Base-by-base conservation (phyloP, 2,888 invertebrate genomes). In the Rotaria macrura region DNA sequence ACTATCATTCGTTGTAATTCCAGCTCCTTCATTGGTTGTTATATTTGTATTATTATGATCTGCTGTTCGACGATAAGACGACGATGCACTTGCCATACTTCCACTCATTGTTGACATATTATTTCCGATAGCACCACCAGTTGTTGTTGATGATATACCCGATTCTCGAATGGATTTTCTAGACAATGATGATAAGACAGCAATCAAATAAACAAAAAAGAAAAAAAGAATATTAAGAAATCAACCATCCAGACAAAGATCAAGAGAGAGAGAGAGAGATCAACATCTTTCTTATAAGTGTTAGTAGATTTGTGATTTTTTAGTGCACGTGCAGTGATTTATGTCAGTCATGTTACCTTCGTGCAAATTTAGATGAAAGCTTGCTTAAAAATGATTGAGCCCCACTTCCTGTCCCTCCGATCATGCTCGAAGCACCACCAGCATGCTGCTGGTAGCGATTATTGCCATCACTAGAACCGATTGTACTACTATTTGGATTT, bases 341-440 rank as follows among this genome's bases (percentile, higher is more conserved):
- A 55, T 25, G 55, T 55, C 55, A n/a, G 55, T 55, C n/a, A 55
- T 72, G 72, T 72, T 92, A 97, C 96, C 97, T 96, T 94, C 97
- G 96, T 92, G 95, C 95, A 93, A 98, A 96, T 92, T 96, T 94
- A 90, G 96, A 96, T 89, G 97, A 97, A 90, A 99, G 93, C 93
- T 98, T 98, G 91, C 96, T 96, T 93, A 99, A 96, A 93, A 99
- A 98, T 7, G 85, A 85, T 38, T 72, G 72, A 38, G 72, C 72
- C 34, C 72, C 72, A 72, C 34, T 72, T 72, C 72, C 72, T 72
- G 34, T 38, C 38, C 34, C 72, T 72, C 72, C 72, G 38, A 34
- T 72, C 34, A 72, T 38, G 55, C 55, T 55, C 55, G 55, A 55
- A 55, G 55, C 55, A 72, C 72, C 72, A 38, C 72, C 72, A 72